Evolutionary conservation across 2,797 vertebrate genomes (phyloP).

Genomic region (Scolopax bukidnonensis): DNA sequence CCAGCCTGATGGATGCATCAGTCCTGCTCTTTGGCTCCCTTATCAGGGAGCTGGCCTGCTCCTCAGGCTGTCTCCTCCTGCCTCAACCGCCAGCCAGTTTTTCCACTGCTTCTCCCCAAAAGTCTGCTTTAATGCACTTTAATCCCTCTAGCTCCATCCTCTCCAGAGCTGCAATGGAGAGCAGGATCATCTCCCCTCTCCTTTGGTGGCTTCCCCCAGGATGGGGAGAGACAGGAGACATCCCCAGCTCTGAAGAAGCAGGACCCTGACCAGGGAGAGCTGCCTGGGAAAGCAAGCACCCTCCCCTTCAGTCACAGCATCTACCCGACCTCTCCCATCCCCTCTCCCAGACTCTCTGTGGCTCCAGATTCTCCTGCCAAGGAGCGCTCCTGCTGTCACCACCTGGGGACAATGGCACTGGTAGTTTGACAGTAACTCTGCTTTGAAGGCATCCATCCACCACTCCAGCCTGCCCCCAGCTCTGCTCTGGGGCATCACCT

Average conservation of each 20-base stretch:
- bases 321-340: rapidly evolving
- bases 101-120: slow-evolving; percentile 4
- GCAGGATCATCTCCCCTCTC: background rate
- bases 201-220: background rate
- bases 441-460: background rate
- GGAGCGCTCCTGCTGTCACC: background rate
- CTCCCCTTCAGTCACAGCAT: background rate
- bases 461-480: rapidly evolving
- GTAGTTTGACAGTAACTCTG: background rate
- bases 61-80: background rate
- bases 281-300: background rate
- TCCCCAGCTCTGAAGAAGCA: background rate
- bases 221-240: background rate
- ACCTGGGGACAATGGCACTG: background rate
- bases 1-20: background rate
- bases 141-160: slow-evolving; percentile 11
- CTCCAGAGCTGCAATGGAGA: background rate
- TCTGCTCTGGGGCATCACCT: background rate
- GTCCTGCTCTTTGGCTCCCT: background rate
- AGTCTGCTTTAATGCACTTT: slow-evolving; percentile 27
- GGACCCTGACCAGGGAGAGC: background rate
- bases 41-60: background rate
- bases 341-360: background rate
- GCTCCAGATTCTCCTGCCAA: background rate
- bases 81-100: background rate